Conservation (phyloP, 2,113 vertebrate species). For the Benitochromis conjunctus region DNA sequence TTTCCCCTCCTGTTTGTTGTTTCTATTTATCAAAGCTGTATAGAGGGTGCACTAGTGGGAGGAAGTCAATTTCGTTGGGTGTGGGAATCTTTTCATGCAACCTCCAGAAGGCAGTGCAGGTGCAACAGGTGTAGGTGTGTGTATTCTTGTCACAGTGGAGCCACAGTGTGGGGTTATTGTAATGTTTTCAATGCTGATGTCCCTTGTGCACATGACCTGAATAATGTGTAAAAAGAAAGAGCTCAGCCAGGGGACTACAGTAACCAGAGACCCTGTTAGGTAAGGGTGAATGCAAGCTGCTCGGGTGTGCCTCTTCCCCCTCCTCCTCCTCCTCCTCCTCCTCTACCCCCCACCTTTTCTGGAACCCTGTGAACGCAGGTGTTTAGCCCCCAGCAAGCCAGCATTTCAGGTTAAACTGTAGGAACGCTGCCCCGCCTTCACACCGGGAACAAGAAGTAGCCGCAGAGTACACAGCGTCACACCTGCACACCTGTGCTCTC, state of each 20-base stretch:
- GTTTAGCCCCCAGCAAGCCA: slow-evolving; percentile 71
- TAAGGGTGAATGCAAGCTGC: slow-evolving; percentile 28
- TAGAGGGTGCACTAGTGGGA: slow-evolving; percentile 30
- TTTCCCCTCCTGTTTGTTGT: slow-evolving; percentile 51
- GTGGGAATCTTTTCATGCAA: slow-evolving; percentile 65
- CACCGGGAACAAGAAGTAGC: slow-evolving; percentile 36
- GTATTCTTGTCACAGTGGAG: slow-evolving; percentile 41
- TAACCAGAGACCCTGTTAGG: slow-evolving; percentile 57
- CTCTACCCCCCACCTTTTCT: neutral
- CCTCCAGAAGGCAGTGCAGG: slow-evolving; percentile 45
- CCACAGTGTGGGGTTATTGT: slow-evolving; percentile 48
- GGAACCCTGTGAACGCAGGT: slow-evolving; percentile 54
- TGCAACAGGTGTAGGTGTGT: slow-evolving; percentile 66
- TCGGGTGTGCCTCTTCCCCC: neutral
- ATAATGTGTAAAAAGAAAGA: slow-evolving; percentile 33
- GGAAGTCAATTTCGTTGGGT: slow-evolving; percentile 58
- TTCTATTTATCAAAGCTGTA: slow-evolving; percentile 45
- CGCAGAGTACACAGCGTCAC: slow-evolving; percentile 44
- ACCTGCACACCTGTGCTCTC: slow-evolving; percentile 54
- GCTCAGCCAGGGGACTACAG: slow-evolving; percentile 39
- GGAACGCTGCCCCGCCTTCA: slow-evolving; percentile 62
- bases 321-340: neutral
- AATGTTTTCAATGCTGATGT: slow-evolving; percentile 48
- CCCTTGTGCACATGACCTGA: slow-evolving; percentile 45
- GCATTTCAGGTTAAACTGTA: slow-evolving; percentile 69